Percentiles rank a stretch among this genome's conserved stretches.
phyloP scores from a whole-genome alignment of 2,888 invertebrate species.

The Auanema freiburgensis region DNA sequence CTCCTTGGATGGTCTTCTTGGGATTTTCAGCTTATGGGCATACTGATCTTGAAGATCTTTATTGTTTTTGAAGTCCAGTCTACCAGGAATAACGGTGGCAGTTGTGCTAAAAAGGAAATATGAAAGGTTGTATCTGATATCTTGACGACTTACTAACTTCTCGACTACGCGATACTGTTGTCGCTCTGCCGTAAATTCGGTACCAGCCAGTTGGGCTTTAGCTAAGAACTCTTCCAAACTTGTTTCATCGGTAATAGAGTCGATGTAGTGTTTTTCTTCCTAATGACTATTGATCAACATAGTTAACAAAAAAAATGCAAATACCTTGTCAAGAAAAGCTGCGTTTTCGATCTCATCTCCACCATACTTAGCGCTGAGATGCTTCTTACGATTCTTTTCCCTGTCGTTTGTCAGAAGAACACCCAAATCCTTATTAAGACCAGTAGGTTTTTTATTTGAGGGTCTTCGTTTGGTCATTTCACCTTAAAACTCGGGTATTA shows the following conservation, averaged over 20 bases:
- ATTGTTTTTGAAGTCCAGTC: conserved; percentile 43
- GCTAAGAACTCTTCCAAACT: conserved; percentile 86
- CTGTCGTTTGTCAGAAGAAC: conserved; percentile 52
- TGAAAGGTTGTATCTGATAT: not conserved
- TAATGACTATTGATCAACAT: conserved; percentile 16
- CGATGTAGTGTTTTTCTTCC: conserved; percentile 48
- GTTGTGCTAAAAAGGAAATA: conserved; percentile 29
- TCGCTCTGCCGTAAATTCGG: conserved; percentile 77
- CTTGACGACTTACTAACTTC: conserved; percentile 39
- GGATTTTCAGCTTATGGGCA: conserved; percentile 76
- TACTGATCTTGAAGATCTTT: conserved; percentile 65
- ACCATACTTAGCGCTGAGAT: conserved; percentile 43
- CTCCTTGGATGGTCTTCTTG: conserved; percentile 84
- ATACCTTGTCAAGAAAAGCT: conserved; percentile 50
- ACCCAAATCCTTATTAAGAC: conserved; percentile 58
- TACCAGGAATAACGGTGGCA: conserved; percentile 48
- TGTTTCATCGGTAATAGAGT: conserved; percentile 60
- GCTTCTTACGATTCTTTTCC: conserved; percentile 35
- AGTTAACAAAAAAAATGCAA: conserved; percentile 8
- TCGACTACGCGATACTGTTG: conserved; percentile 52
- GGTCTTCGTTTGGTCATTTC: conserved; percentile 59
- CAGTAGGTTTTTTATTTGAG: conserved; percentile 54
- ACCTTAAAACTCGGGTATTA: conserved; percentile 4
- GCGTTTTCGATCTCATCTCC: conserved; percentile 52
- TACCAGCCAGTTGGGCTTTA: conserved; percentile 89